Base-by-base conservation (phyloP, 2,797 vertebrate genomes). In the Notamacropus eugenii region DNA sequence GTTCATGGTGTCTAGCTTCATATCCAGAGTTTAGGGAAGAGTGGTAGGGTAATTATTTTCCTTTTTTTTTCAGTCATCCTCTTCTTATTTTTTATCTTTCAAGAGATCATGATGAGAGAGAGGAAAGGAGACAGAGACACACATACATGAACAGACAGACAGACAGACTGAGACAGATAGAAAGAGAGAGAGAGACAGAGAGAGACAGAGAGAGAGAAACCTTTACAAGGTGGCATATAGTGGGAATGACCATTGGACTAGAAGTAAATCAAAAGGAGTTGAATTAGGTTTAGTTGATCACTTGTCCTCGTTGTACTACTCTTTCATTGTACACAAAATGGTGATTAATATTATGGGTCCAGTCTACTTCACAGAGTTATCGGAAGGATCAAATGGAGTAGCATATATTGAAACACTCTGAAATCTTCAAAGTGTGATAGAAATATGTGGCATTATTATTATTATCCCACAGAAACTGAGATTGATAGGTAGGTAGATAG, bases 391-490 rank as follows among this genome's bases (percentile, higher is more conserved):
- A 19, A 40, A 74, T 90, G 91, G 96, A 40, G 28, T 74, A 14
- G 87, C 46, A 0, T 55, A 28, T 62, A 27, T 87, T 92, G 58
- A 91, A 95, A 87, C 62, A 14, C 8, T 54, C 90, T 50, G 54
- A 74, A 59, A 62, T 87, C 2, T 10, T n/a, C 50, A 24, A 58
- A 22, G 14, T 58, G 93, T 19, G 94, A 93, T 91, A 54, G 74
- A 54, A 91, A 67, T 93, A 92, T 50, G 22, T 82, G 67, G 10
- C 92, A 95, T 55, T 95, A 3, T 90, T 56, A 19, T 82, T 91
- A 34, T 92, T 57, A 59, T 34, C 5, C 2, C 13, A 3, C 3
- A 62, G 29, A 91, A 40, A 74, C 16, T 74, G 67, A 74, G n/a
- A 74, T 40, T n/a, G 34, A 74, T 22, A 67, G 31, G 2, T n/a